Conservation (phyloP, 1,140 invertebrate genomes). For the Asobara japonica region DNA sequence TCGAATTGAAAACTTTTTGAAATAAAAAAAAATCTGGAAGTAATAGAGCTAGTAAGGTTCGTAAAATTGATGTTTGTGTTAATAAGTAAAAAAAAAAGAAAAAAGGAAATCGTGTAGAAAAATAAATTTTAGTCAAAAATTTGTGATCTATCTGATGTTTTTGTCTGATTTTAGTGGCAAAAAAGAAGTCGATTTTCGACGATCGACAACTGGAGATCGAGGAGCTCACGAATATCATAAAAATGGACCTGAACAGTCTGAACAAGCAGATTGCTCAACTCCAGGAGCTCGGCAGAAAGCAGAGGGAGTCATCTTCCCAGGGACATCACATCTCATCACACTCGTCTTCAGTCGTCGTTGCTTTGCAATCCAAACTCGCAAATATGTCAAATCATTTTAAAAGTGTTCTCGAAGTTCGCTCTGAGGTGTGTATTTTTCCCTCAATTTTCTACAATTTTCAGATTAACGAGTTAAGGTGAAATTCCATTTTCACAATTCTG, state of each 20-base stretch:
- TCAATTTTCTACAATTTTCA: neutral
- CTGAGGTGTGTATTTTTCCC: slow-evolving; percentile 70
- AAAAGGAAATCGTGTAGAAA: too few relatives aligned
- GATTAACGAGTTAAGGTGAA: neutral
- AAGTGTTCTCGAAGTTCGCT: slow-evolving; percentile 83
- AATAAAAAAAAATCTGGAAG: too few relatives aligned
- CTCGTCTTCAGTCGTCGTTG: slow-evolving; percentile 94
- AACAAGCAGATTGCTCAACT: slow-evolving; percentile 95
- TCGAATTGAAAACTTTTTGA: too few relatives aligned
- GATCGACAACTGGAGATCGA: slow-evolving; percentile 96
- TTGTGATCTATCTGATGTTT: too few relatives aligned
- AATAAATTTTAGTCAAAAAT: too few relatives aligned
- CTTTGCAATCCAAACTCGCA: slow-evolving; percentile 94
- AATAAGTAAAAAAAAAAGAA: too few relatives aligned
- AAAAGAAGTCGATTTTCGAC: slow-evolving; percentile 97
- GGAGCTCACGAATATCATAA: slow-evolving; percentile 97
- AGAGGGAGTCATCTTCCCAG: slow-evolving; percentile 70
- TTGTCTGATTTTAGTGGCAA: slow-evolving; percentile 93
- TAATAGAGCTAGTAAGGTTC: too few relatives aligned
- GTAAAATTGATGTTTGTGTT: too few relatives aligned
- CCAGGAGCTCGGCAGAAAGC: slow-evolving; percentile 80
- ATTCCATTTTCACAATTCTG: neutral
- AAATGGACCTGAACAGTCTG: slow-evolving; percentile 92
- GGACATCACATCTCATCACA: slow-evolving; percentile 90
- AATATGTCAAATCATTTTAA: slow-evolving; percentile 98